phyloP scores from a whole-genome alignment of 2,113 vertebrate species.

The Xiphophorus couchianus region DNA sequence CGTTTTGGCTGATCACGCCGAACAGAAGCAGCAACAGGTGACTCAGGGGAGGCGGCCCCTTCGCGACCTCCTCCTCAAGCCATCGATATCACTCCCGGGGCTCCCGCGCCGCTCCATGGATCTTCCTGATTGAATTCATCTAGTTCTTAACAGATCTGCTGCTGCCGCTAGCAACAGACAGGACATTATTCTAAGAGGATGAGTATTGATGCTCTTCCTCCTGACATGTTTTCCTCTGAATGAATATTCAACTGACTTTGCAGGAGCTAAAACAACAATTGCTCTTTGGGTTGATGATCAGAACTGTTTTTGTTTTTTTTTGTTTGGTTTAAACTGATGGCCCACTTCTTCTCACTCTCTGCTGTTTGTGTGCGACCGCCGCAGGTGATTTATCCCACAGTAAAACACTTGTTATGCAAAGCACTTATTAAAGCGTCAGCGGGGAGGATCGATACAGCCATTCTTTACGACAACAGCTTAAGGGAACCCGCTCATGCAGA shows the following conservation, averaged over 20 bases:
- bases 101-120: conserved; percentile 40
- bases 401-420: conserved; percentile 78
- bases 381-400: conserved; percentile 67
- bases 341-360: neutral
- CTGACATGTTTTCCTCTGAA: conserved; percentile 7
- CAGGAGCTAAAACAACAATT: neutral
- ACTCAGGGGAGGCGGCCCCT: conserved; percentile 49
- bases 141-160: conserved; percentile 40
- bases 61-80: conserved; percentile 37
- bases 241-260: conserved; percentile 3
- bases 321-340: neutral
- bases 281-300: neutral
- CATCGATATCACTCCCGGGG: conserved; percentile 69
- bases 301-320: neutral
- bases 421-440: conserved; percentile 74
- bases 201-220: conserved; percentile 10
- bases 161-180: conserved; percentile 27
- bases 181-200: conserved; percentile 19
- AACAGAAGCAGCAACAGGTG: conserved; percentile 54
- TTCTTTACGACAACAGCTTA: conserved; percentile 76
- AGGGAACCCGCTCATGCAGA: conserved; percentile 64
- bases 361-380: conserved; percentile 19
- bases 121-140: conserved; percentile 66
- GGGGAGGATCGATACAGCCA: conserved; percentile 76
- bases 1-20: conserved; percentile 4